These are phyloP conservation scores for Eristalinus aeneus DNA, from an alignment of 2,888 invertebrate genomes.

Conservation along the genomic window DNA sequence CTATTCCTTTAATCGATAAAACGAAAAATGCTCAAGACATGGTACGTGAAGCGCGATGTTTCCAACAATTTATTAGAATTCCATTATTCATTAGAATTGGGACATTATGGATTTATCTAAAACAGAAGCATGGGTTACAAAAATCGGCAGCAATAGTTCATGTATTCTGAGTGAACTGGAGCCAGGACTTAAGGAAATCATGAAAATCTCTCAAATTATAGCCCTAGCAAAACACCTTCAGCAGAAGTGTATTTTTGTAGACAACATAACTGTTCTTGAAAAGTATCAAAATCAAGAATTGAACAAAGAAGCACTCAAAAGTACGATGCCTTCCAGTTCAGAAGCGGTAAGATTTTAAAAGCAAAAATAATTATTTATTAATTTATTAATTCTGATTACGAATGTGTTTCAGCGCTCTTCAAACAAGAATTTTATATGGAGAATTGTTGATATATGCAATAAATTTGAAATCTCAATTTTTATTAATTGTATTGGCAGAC, in stretches of 20 bases:
- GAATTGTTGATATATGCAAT: conserved; percentile 48
- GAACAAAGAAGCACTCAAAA: conserved; percentile 38
- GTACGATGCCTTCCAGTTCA: not conserved
- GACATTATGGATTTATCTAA: conserved; percentile 15
- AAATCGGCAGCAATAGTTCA: not conserved
- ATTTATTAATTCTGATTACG: not conserved
- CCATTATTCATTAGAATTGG: conserved; percentile 22
- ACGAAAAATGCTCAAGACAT: conserved; percentile 3
- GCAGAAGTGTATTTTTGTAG: conserved; percentile 25
- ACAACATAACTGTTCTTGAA: conserved; percentile 18
- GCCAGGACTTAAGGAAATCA: conserved; percentile 31
- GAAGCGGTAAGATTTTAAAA: conserved; percentile 19
- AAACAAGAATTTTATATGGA: conserved; percentile 34
- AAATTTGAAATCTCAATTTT: conserved; percentile 31
- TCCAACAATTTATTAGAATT: not conserved
- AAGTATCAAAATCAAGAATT: conserved; percentile 40
- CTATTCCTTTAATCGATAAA: conserved; percentile 26
- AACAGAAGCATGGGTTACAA: conserved; percentile 18
- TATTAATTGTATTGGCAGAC: conserved; percentile 20
- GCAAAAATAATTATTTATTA: not conserved
- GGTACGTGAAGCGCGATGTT: not conserved
- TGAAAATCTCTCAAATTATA: conserved; percentile 37
- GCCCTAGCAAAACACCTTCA: conserved; percentile 34
- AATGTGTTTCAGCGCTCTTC: conserved; percentile 21
- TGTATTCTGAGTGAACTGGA: conserved; percentile 29